A percentile compares a stretch with the other conserved stretches of the same genome.
These are phyloP conservation scores for Oncorhynchus keta DNA, from an alignment of 2,113 vertebrate species.

Conservation along the genomic window DNA sequence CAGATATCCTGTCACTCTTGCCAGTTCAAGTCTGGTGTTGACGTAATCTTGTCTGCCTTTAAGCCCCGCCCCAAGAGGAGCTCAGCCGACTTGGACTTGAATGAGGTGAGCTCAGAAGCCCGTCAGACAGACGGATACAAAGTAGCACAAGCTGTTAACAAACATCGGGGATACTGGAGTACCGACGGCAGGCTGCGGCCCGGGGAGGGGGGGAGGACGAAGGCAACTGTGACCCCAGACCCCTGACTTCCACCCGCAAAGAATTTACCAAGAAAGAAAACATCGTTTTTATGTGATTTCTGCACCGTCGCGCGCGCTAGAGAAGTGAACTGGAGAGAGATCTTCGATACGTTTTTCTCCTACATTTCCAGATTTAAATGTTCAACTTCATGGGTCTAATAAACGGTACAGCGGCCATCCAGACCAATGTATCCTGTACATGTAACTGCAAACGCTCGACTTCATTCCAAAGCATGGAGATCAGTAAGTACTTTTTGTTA, in stretches of 20 bases:
- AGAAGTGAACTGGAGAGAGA: slow-evolving; percentile 40
- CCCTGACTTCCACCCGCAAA: not conserved
- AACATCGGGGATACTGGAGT: slow-evolving; percentile 38
- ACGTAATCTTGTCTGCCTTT: slow-evolving; percentile 83
- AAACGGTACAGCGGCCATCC: slow-evolving; percentile 85
- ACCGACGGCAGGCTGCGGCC: slow-evolving; percentile 10
- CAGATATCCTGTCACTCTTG: slow-evolving; percentile 53
- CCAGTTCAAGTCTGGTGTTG: slow-evolving; percentile 78
- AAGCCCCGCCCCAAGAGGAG: slow-evolving; percentile 65
- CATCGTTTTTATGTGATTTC: not conserved
- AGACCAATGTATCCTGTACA: slow-evolving; percentile 95
- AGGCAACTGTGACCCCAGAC: slow-evolving; percentile 6
- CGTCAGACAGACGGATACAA: slow-evolving; percentile 61
- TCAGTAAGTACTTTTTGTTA: slow-evolving; percentile 82
- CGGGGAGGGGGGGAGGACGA: slow-evolving; percentile 9
- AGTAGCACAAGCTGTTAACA: slow-evolving; percentile 55
- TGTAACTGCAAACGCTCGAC: slow-evolving; percentile 93
- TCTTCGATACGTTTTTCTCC: slow-evolving; percentile 27
- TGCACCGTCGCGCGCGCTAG: not conserved
- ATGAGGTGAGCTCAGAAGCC: slow-evolving; percentile 64
- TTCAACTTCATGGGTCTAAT: slow-evolving; percentile 94
- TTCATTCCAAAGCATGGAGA: slow-evolving; percentile 94
- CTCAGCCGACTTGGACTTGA: slow-evolving; percentile 82
- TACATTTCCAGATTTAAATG: slow-evolving; percentile 70
- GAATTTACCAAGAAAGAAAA: not conserved